Percentiles rank a stretch among this genome's conserved stretches.
phyloP scores from a whole-genome alignment of 23 tunicate genomes.

The Clavelina lepadiformis region DNA sequence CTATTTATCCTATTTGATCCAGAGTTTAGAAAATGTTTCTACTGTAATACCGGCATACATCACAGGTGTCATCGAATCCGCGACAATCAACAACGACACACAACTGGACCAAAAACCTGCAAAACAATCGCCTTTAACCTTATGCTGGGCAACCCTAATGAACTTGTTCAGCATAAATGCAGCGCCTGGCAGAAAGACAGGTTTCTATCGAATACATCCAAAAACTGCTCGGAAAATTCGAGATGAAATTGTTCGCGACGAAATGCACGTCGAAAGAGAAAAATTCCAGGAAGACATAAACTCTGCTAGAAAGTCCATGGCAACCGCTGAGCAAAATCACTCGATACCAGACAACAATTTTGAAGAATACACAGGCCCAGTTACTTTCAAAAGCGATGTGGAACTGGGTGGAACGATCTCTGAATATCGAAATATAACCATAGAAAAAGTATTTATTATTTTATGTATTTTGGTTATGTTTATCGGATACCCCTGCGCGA shows the following conservation, averaged over 20 bases:
- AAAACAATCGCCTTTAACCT: too few species aligned
- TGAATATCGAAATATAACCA: not conserved
- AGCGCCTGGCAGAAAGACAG: not conserved
- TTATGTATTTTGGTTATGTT: not conserved
- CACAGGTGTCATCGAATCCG: too few species aligned
- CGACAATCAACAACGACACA: too few species aligned
- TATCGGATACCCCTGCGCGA: not conserved
- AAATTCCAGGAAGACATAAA: not conserved
- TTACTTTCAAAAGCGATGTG: not conserved
- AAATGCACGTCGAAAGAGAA: not conserved
- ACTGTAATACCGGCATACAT: too few species aligned
- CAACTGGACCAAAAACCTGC: too few species aligned
- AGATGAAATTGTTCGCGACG: conserved; percentile 1
- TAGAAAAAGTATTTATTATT: not conserved
- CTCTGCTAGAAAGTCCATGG: not conserved
- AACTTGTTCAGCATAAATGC: not conserved
- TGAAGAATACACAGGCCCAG: not conserved
- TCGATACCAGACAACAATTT: not conserved
- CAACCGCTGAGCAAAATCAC: not conserved
- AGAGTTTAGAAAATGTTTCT: too few species aligned
- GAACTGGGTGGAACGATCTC: not conserved
- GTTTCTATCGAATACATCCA: conserved; percentile 8
- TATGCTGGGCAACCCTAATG: too few species aligned
- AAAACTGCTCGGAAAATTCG: not conserved
- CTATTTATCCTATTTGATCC: too few species aligned